A percentile compares a stretch with the other conserved stretches of the same genome.
phyloP scores from a whole-genome alignment of 1,140 invertebrate species.

The Steinernema khuongi region DNA sequence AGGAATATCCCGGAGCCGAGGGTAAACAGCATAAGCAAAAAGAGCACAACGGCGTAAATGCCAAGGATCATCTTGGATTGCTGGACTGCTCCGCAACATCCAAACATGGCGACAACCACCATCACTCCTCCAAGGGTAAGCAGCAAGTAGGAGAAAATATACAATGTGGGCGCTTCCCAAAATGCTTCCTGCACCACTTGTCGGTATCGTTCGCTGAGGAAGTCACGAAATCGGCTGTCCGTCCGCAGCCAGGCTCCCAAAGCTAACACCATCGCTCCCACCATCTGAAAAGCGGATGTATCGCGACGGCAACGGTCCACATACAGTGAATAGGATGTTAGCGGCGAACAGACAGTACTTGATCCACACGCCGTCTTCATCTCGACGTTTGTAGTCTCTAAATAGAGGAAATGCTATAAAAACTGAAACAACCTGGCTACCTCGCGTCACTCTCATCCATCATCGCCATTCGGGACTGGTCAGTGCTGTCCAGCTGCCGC shows the following conservation, averaged over 20 bases:
- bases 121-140: constrained; percentile 53
- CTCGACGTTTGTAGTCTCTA: neutral
- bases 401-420: too few relatives aligned
- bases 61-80: constrained; percentile 42
- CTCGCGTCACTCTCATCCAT: neutral
- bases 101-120: constrained; percentile 52
- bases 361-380: neutral
- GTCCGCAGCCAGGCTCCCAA: constrained; percentile 52
- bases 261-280: constrained; percentile 45
- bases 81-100: constrained; percentile 51
- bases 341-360: neutral
- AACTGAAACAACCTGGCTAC: neutral
- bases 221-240: constrained; percentile 57
- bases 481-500: neutral
- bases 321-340: constrained; percentile 23
- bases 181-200: constrained; percentile 57
- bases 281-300: constrained; percentile 41
- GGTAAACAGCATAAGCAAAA: constrained; percentile 50
- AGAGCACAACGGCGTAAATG: constrained; percentile 47
- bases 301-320: neutral
- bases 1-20: constrained; percentile 48
- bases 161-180: constrained; percentile 57
- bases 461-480: neutral
- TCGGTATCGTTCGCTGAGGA: constrained; percentile 56
- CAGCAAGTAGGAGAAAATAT: constrained; percentile 55